Conservation (phyloP, 2,113 vertebrate genomes). For the Rhinopithecus roxellana region DNA sequence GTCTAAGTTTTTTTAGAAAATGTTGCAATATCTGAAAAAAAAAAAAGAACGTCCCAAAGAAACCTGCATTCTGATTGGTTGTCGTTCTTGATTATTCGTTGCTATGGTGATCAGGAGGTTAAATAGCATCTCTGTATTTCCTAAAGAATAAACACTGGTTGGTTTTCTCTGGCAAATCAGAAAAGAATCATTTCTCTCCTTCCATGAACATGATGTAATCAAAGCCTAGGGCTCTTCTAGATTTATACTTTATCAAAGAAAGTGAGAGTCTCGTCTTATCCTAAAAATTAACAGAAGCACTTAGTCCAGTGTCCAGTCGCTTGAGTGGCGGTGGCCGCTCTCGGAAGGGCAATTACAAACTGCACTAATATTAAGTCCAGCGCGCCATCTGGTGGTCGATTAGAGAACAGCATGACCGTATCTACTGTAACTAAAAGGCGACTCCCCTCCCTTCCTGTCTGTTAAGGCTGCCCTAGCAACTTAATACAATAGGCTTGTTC, state of each 20-base stretch:
- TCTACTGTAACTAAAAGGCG: neutral
- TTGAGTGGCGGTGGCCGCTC: neutral
- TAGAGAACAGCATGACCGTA: neutral
- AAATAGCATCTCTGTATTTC: neutral
- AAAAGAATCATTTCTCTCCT: neutral
- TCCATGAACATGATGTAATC: neutral
- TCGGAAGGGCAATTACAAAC: neutral
- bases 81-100: neutral
- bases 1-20: constrained; percentile 27
- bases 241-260: neutral
- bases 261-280: neutral
- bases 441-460: neutral
- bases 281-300: neutral
- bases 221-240: neutral
- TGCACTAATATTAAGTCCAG: neutral
- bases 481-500: neutral
- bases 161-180: neutral
- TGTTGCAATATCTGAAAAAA: constrained; percentile 3
- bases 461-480: neutral
- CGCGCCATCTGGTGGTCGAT: neutral
- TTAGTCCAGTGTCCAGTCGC: neutral
- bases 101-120: neutral
- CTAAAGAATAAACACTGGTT: neutral
- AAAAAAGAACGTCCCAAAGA: neutral
- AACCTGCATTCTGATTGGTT: constrained; percentile 6